Evolutionary conservation across 2,888 invertebrate species (phyloP), one percentile per base, ranked within the genome.

Genomic region (Leptinotarsa tumamoca): DNA sequence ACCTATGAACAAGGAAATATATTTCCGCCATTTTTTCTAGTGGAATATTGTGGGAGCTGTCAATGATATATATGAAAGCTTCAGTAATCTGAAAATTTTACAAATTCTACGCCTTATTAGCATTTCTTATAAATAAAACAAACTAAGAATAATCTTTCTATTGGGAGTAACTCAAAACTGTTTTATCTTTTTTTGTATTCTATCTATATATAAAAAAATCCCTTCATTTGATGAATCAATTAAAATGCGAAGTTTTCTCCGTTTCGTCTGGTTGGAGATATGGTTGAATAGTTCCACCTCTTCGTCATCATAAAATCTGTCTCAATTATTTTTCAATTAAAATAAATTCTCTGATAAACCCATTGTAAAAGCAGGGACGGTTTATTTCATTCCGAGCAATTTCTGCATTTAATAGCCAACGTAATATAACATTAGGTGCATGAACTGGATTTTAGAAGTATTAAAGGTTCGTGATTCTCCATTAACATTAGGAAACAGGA

Each of bases 251-350:
- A 56, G 18, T 56, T 10, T 56, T 56, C 7, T 58, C 1, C 14
- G 58, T 15, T 58, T 21, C 14, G 18, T 14, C 21, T 13, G 15
- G 14, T 14, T 23, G 4, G 18, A 58, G 58, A 23, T 14, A 27
- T 33, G 43, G 43, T 43, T 63, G 43, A 10, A 33, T 63, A 63
- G 27, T 63, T 63, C n/a, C 63, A 33, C 7, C 43, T 63, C 63
- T 43, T 63, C 17, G 7, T 23, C 7, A 7, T 63, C 63, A 33
- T 63, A 63, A 63, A 63, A 43, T 63, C 14, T n/a, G 15, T 43
- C n/a, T 43, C 17, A 58, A 58, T 58, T 43, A 63, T 43, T 33
- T 63, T 63, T 63, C 63, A 63, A 63, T 63, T 63, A 63, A 21
- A 27, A 63, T 27, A 63, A 33, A 43, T n/a, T 33, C 63, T 63